These are phyloP conservation scores for Bembecia ichneumoniformis DNA, from an alignment of 2,888 invertebrate genomes.

Conservation along the genomic window DNA sequence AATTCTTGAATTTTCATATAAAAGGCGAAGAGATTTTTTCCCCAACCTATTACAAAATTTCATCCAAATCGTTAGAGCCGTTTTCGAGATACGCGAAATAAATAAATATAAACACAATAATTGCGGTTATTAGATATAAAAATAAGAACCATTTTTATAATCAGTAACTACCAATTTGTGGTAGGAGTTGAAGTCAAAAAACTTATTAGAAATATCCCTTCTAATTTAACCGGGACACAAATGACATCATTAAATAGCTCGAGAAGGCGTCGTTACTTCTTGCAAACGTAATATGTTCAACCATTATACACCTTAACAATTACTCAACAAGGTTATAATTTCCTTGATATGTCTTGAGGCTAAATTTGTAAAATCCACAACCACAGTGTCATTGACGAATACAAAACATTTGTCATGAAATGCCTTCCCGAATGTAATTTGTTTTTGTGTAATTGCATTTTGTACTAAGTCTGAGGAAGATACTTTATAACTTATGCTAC, in stretches of 20 bases:
- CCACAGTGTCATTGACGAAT: slow-evolving; percentile 35
- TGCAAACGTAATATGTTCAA: neutral
- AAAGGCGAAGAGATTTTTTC: no score
- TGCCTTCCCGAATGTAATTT: slow-evolving; percentile 21
- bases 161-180: no score
- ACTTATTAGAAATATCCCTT: neutral
- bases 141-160: no score
- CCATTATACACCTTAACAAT: neutral
- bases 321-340: slow-evolving; percentile 5
- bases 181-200: no score
- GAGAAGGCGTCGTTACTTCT: slow-evolving; percentile 28
- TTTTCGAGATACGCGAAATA: no score
- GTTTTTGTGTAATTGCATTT: neutral
- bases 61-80: no score
- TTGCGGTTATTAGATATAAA: no score
- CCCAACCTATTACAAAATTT: no score
- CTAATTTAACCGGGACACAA: slow-evolving; percentile 9
- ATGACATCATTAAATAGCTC: slow-evolving; percentile 30
- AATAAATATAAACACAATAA: no score
- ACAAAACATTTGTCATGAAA: slow-evolving; percentile 33
- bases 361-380: slow-evolving; percentile 5
- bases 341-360: neutral
- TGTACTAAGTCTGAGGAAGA: neutral
- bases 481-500: neutral
- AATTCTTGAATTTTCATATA: no score